These are phyloP conservation scores for Erynnis tages DNA, from an alignment of 2,888 invertebrate genomes.

Conservation along the genomic window DNA sequence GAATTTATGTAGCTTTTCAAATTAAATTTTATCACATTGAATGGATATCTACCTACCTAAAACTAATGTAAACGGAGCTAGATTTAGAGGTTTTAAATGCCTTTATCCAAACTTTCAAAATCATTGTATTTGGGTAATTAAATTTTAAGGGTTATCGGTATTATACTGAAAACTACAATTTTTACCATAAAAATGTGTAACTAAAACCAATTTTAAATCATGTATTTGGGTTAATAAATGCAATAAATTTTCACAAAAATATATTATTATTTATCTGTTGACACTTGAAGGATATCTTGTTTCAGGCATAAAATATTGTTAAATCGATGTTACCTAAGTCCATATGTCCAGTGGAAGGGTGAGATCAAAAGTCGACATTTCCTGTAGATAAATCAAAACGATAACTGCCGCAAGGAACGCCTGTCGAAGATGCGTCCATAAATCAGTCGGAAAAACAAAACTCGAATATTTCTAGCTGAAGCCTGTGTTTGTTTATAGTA, in stretches of 20 bases:
- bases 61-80: too few species aligned
- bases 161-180: too few species aligned
- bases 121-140: not conserved
- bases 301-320: slow-evolving; percentile 29
- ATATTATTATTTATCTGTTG: slow-evolving; percentile 24
- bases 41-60: too few species aligned
- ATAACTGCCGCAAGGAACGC: slow-evolving; percentile 34
- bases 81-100: too few species aligned
- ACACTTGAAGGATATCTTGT: slow-evolving; percentile 26
- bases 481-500: slow-evolving; percentile 7
- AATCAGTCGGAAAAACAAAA: slow-evolving; percentile 31
- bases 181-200: too few species aligned
- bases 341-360: slow-evolving; percentile 19
- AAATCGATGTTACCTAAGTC: slow-evolving; percentile 28
- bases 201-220: too few species aligned
- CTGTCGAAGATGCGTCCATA: slow-evolving; percentile 30
- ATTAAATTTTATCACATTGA: too few species aligned
- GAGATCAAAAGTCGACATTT: slow-evolving; percentile 49
- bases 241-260: not conserved
- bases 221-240: too few species aligned
- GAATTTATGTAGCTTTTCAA: too few species aligned
- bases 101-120: too few species aligned
- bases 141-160: not conserved
- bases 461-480: slow-evolving; percentile 16
- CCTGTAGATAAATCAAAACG: slow-evolving; percentile 44